Evolutionary conservation across 2,797 vertebrate species (phyloP).

Genomic region (Sebastes trivittatus): DNA sequence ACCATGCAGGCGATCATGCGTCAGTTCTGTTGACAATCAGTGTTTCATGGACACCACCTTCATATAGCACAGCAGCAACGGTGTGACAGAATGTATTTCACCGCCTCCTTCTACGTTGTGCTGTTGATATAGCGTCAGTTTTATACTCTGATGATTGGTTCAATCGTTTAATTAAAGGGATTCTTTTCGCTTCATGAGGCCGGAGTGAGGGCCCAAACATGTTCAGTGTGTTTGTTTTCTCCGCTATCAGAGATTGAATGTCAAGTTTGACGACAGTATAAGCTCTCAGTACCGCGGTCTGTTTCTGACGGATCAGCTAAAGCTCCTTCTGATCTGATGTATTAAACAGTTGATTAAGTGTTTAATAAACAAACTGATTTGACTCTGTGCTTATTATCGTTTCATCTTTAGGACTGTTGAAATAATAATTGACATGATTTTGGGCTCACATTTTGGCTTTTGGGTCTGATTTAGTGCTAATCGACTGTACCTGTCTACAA

Average conservation of each 20-base stretch:
- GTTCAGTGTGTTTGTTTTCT: constrained; percentile 26
- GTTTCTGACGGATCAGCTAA: constrained; percentile 54
- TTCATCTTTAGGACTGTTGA: background rate
- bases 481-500: background rate
- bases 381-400: constrained; percentile 3
- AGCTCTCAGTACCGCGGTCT: constrained; percentile 33
- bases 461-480: background rate
- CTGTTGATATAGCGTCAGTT: constrained; percentile 2
- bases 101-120: background rate
- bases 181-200: constrained; percentile 26
- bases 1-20: background rate
- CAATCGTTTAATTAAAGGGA: constrained; percentile 37
- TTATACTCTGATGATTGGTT: constrained; percentile 1
- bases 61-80: constrained; percentile 17
- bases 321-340: constrained; percentile 55
- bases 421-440: background rate
- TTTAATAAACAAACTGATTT: constrained; percentile 67
- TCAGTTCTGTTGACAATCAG: constrained; percentile 68
- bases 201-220: background rate
- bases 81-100: constrained; percentile 36
- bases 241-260: constrained; percentile 25
- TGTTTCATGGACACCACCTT: constrained; percentile 46
- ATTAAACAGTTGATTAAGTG: constrained; percentile 56
- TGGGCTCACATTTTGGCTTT: background rate
- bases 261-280: constrained; percentile 31